A percentile compares a stretch with the other conserved stretches of the same genome.
Evolutionary conservation across 2,888 invertebrate genomes (phyloP).

Genomic region (Metacarcinus magister): DNA sequence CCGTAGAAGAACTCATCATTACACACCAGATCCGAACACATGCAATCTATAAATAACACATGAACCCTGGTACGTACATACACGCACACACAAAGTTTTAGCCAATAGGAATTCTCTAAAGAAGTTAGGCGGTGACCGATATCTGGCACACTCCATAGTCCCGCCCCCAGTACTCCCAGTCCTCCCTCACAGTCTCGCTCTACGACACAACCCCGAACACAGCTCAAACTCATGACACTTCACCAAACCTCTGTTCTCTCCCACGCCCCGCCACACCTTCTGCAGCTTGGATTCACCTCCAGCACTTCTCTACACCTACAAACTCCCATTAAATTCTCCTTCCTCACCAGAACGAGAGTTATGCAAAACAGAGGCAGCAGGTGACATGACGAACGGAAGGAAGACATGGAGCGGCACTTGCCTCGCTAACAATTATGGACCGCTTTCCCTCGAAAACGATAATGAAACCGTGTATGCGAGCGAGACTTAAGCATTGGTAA

Average conservation of each 20-base stretch:
- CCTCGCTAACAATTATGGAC: neutral
- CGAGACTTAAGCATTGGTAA: constrained; percentile 21
- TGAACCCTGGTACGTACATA: neutral
- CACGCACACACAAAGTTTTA: neutral
- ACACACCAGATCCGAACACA: neutral
- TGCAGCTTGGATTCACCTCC: neutral
- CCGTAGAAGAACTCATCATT: neutral
- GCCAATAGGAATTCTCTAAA: neutral
- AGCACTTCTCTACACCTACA: neutral
- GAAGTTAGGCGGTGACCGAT: neutral
- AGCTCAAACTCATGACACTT: neutral
- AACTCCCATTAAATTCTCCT: neutral
- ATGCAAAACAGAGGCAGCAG: constrained; percentile 45
- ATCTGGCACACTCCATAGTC: neutral
- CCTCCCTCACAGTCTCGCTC: neutral
- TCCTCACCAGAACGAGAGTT: neutral
- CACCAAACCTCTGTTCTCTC: neutral
- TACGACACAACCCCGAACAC: neutral
- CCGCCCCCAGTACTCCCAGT: neutral
- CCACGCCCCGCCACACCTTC: neutral
- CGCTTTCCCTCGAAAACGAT: neutral
- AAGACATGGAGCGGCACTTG: neutral
- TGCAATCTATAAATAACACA: neutral
- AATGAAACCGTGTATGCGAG: constrained; percentile 1
- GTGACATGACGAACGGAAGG: constrained; percentile 21